phyloP scores from a whole-genome alignment of 1,140 invertebrate genomes.

The Drosophila pruinosa region DNA sequence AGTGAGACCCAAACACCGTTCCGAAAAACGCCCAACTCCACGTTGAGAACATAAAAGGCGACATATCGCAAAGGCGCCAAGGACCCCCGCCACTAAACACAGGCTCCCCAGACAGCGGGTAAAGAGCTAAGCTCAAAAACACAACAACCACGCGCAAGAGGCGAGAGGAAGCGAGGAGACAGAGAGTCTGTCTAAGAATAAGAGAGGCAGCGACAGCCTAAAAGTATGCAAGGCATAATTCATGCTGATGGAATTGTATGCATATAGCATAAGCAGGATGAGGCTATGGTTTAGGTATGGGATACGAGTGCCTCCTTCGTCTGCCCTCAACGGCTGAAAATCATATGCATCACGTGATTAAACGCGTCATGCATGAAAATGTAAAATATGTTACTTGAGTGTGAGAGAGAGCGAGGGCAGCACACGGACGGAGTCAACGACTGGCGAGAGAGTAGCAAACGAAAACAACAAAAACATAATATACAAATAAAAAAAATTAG shows the following conservation, averaged over 20 bases:
- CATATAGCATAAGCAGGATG: conserved; percentile 36
- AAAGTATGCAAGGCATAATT: conserved; percentile 81
- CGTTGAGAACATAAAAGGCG: conserved; percentile 66
- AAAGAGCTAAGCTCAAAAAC: conserved; percentile 61
- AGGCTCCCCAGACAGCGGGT: conserved; percentile 49
- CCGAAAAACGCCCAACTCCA: conserved; percentile 21
- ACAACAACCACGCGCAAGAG: conserved; percentile 17
- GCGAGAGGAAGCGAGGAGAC: neutral
- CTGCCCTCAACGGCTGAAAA: conserved; percentile 64
- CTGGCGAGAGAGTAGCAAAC: conserved; percentile 4
- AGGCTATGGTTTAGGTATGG: neutral
- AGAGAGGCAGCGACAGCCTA: conserved; percentile 9
- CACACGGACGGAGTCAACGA: conserved; percentile 17
- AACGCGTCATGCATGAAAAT: conserved; percentile 82
- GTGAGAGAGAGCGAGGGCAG: conserved; percentile 7
- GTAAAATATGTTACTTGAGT: conserved; percentile 66
- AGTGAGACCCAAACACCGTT: neutral
- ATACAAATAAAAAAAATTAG: conserved; percentile 59
- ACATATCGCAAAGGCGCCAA: conserved; percentile 64
- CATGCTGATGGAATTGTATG: conserved; percentile 81
- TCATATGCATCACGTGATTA: conserved; percentile 82
- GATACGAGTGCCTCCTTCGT: neutral
- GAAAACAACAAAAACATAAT: conserved; percentile 15
- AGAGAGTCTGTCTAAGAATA: neutral
- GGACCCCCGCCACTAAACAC: conserved; percentile 29